Percentiles rank a stretch among this genome's conserved stretches.
These are phyloP conservation scores for Acanthacorydalis orientalis DNA, from an alignment of 2,888 invertebrate genomes.

Conservation along the genomic window DNA sequence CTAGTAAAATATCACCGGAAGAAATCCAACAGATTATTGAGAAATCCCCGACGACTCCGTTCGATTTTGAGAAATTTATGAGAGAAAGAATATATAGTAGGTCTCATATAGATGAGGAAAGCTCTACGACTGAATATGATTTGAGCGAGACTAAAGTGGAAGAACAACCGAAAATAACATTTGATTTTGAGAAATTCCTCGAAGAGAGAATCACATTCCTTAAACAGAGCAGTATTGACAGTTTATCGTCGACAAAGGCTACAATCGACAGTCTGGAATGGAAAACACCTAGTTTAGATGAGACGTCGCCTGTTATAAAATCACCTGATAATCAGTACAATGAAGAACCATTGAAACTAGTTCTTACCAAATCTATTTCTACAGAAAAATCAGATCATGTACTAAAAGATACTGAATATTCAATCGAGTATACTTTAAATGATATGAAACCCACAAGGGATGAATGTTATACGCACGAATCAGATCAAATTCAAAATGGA, in stretches of 20 bases:
- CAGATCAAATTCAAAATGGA: no score
- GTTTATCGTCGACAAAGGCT: slow-evolving; percentile 3
- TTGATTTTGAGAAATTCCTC: slow-evolving; percentile 24
- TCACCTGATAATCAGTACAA: background rate
- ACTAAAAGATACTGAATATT: background rate
- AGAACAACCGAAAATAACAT: slow-evolving; percentile 3
- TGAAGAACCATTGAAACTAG: background rate
- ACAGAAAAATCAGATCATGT: background rate
- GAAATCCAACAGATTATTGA: no score
- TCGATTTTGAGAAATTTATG: slow-evolving; percentile 3
- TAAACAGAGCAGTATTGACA: slow-evolving; percentile 13
- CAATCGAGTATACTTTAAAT: background rate
- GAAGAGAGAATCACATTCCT: slow-evolving; percentile 22
- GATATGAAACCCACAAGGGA: background rate
- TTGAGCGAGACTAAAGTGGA: background rate
- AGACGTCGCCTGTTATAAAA: background rate
- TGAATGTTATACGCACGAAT: background rate
- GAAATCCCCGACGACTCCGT: background rate
- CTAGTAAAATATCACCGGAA: no score
- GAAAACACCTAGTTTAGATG: slow-evolving; percentile 1
- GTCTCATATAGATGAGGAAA: background rate
- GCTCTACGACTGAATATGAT: background rate
- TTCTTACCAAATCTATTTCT: background rate
- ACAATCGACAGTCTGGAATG: slow-evolving; percentile 1
- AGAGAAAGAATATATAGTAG: background rate